Base-by-base conservation (phyloP, 1,140 invertebrate genomes). In the Macrostomum lignano region DNA sequence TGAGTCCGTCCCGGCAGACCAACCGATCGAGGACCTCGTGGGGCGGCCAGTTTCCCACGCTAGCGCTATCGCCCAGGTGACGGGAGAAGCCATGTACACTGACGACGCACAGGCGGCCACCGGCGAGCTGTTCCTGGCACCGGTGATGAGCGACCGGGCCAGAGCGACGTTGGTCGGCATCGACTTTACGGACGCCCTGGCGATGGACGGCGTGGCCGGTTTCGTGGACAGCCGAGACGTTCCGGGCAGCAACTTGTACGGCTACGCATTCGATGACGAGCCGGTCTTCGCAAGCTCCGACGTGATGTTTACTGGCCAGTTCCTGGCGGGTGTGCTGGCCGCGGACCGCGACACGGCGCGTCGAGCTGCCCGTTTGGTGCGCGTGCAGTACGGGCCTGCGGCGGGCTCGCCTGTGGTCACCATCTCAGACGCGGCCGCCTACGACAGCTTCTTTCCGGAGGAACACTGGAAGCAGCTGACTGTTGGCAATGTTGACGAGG, bases 21-120 rank as follows among this genome's bases (percentile, higher is more conserved):
- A 73, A 49, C 49, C 58, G 9, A 43, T 46, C 7, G 57, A 54
- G 17, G 74, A 86, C 59, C 58, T 70, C 11, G 65, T 93, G 13
- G 76, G 79, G 1, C 63, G 70, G 38, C 74, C 79, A 0, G 59
- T 82, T 19, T 61, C 70, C 0, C 82, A 93, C 47, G 44, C 63
- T 1, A 75, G 77, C 11, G 78, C 73, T 1, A 58, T 67, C 3
- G 78, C 82, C 47, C 79, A 86, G 60, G 71, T 71, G 2, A 70
- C 73, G 2, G 78, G 78, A 7, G 76, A 82, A 59, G 77, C 78
- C 2, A 55, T 74, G 26, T 86, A 84, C 46, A 71, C 70, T 41
- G 75, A 79, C 50, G 79, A 86, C 46, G 68, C 78, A 35, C 73
- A 74, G 0, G 52, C 49, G 33, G 61, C 65, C 25, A 58, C 67